Evolutionary conservation across 2,888 invertebrate species (phyloP), one percentile per base, ranked within the genome.

Genomic region (Orthosia gothica): DNA sequence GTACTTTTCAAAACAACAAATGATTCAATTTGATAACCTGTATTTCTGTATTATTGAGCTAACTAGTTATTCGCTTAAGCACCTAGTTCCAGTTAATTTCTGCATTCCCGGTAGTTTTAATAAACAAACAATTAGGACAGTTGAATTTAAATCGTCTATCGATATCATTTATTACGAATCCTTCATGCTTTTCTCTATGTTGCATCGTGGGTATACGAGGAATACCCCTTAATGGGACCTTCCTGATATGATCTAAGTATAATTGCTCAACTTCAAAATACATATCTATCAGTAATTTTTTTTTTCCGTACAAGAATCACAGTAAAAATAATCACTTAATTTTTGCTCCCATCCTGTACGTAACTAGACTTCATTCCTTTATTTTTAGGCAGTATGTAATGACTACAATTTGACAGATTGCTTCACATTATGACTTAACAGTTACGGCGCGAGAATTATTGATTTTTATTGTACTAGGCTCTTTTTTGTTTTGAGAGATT

Each of bases 361-460:
- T 18, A 66, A 16, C 66, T 57, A 74, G 65, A 74, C 75, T 77
- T 74, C 62, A 66, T 78, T 81, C 52, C 15, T 66, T 61, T 81
- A 55, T 81, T 81, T 62, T 74, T 49, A 20, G 50, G 12, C n/a
- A 7, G 62, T 18, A 18, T 47, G 61, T 69, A 79, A 79, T 69
- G 61, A 69, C 66, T 32, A 54, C 68, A 69, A 79, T 79, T 82
- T 65, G 76, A 65, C 55, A 52, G 23, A 81, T 78, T 62, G 65
- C 62, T 32, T 62, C 62, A 81, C 52, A 66, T 62, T 66, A 81
- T 74, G 62, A 81, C 65, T 52, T 62, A 66, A 77, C 74, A 57
- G 74, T 59, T 80, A n/a, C 63, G 52, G n/a, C n/a, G 26, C 18
- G 20, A 32, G 40, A 16, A 4, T 40, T 26, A 45, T 50, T 58